These are phyloP conservation scores for Chalcis sispes DNA, from an alignment of 2,888 invertebrate genomes.

Conservation along the genomic window DNA sequence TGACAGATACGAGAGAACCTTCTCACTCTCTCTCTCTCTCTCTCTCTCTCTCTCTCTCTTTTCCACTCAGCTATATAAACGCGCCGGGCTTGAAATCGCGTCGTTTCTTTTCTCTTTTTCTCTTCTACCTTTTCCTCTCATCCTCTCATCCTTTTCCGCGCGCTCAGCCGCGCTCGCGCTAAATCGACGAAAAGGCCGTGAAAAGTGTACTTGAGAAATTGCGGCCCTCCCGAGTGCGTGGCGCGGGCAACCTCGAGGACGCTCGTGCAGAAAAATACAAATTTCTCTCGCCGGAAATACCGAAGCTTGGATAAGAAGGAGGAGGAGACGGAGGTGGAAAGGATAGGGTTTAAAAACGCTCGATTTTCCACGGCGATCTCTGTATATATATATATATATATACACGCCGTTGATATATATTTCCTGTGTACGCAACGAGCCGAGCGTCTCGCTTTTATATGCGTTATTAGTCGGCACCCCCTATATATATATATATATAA, in stretches of 20 bases:
- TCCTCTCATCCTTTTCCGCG: background rate
- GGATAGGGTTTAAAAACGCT: constrained; percentile 10
- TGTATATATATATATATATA: too few species aligned
- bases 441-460: constrained; percentile 6
- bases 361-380: constrained; percentile 32
- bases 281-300: constrained; percentile 49
- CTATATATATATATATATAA: background rate
- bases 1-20: constrained; percentile 52
- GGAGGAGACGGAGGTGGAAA: background rate
- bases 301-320: too few species aligned
- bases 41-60: background rate
- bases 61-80: background rate
- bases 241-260: constrained; percentile 10
- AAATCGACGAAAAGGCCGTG: constrained; percentile 59
- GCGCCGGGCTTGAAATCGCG: background rate
- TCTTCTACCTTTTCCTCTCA: too few species aligned
- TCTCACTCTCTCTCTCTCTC: constrained; percentile 11
- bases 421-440: background rate
- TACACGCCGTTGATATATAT: too few species aligned
- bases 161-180: constrained; percentile 51
- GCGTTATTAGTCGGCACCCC: constrained; percentile 38
- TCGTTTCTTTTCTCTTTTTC: background rate
- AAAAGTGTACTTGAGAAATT: constrained; percentile 53
- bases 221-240: constrained; percentile 30
- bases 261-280: constrained; percentile 49